A percentile compares a stretch with the other conserved stretches of the same genome.
Evolutionary conservation across 2,113 vertebrate species (phyloP).

Genomic region (Heterochromis multidens): DNA sequence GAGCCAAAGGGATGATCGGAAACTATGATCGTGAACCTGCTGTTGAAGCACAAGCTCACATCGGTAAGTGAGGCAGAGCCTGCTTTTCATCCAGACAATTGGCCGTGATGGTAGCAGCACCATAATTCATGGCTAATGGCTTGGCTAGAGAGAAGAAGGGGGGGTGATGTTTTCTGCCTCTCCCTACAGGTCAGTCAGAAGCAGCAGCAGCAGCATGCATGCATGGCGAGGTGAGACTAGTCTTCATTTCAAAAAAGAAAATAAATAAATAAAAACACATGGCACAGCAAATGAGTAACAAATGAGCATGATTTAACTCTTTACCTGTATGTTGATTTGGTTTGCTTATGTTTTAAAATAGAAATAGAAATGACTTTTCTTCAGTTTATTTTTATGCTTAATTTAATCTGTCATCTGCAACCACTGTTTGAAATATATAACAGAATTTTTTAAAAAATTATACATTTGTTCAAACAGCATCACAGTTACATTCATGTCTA

Average conservation of each 20-base stretch:
- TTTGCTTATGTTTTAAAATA: too few relatives aligned
- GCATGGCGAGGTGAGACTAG: not conserved
- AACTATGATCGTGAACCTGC: slow-evolving; percentile 42
- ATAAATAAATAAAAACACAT: not conserved
- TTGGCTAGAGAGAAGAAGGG: slow-evolving; percentile 19
- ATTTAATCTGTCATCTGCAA: not conserved
- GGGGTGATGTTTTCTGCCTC: slow-evolving; percentile 13
- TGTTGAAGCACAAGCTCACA: slow-evolving; percentile 46
- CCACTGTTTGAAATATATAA: not conserved
- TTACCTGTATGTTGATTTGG: too few relatives aligned
- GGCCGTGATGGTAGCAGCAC: slow-evolving; percentile 69
- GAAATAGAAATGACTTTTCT: too few relatives aligned
- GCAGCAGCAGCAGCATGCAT: slow-evolving; percentile 7
- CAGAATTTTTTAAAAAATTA: not conserved
- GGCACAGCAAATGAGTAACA: too few relatives aligned
- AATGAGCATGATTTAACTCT: too few relatives aligned
- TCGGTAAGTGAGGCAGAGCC: slow-evolving; percentile 51
- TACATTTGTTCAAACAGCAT: not conserved
- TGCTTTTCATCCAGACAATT: slow-evolving; percentile 73
- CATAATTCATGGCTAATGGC: slow-evolving; percentile 70
- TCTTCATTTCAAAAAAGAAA: not conserved
- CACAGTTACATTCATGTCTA: not conserved
- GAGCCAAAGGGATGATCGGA: slow-evolving; percentile 34
- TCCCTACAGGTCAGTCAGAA: slow-evolving; percentile 56
- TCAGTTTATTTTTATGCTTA: too few relatives aligned